phyloP scores from a whole-genome alignment of 2,113 vertebrate species.

The Sapajus apella region DNA sequence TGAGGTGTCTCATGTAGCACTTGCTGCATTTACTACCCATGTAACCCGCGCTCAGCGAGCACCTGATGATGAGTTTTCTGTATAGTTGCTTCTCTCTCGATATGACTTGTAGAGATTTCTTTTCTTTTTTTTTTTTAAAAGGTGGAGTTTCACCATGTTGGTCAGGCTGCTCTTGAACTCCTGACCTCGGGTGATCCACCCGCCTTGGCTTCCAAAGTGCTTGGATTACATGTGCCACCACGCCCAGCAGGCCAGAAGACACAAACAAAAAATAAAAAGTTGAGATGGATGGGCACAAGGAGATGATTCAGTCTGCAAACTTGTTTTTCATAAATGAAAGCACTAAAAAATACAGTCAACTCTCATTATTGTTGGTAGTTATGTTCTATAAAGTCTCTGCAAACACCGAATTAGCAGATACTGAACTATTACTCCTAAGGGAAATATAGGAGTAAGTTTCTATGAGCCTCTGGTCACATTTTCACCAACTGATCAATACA shows the following conservation, averaged over 20 bases:
- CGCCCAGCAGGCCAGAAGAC: no score
- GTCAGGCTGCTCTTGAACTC: no score
- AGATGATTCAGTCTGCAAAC: not conserved
- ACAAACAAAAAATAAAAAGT: not conserved
- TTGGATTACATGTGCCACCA: no score
- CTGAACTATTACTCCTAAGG: not conserved
- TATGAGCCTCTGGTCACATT: not conserved
- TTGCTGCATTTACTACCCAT: not conserved
- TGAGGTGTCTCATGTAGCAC: rapidly evolving
- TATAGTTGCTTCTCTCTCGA: not conserved
- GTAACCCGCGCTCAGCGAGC: not conserved
- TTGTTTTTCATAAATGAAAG: not conserved
- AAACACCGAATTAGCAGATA: not conserved
- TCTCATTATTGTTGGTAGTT: not conserved
- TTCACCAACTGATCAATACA: not conserved
- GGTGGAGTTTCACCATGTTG: no score
- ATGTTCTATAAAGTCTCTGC: not conserved
- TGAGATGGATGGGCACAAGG: not conserved
- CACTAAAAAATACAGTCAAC: not conserved
- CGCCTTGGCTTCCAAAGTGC: no score
- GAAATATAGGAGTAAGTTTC: not conserved
- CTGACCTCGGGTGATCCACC: no score
- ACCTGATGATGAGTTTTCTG: not conserved
- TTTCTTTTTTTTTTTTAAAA: no score
- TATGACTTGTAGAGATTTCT: not conserved